Evolutionary conservation across 2,113 vertebrate genomes (phyloP).

Genomic region (Rhombomys opimus): DNA sequence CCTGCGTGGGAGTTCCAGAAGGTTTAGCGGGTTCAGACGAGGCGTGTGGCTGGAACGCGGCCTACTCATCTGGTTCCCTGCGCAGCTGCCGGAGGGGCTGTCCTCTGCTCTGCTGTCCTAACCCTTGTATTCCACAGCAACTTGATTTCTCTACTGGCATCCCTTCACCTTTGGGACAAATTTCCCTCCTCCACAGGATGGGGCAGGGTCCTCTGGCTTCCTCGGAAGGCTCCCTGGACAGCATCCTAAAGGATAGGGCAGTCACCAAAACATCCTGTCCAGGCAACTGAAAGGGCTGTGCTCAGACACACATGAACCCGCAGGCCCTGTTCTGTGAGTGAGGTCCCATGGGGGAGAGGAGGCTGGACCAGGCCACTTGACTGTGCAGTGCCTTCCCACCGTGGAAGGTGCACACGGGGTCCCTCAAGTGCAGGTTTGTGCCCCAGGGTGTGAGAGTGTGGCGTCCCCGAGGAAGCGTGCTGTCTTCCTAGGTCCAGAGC

Average conservation of each 20-base stretch:
- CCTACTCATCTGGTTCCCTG: background rate
- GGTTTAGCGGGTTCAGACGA: background rate
- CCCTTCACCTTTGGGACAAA: too few species aligned
- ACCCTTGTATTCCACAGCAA: background rate
- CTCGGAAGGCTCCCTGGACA: background rate
- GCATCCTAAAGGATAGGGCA: too few species aligned
- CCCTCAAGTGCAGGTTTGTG: background rate
- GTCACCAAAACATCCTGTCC: background rate
- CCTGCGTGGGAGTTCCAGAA: background rate
- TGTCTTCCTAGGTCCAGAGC: background rate
- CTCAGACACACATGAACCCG: background rate
- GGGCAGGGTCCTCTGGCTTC: background rate
- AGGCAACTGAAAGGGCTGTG: background rate
- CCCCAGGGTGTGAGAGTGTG: background rate
- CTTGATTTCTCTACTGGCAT: background rate
- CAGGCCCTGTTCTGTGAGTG: background rate
- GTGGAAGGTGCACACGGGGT: background rate
- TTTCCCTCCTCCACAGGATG: background rate
- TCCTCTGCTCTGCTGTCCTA: background rate
- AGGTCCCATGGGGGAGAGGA: background rate
- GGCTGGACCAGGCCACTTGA: background rate
- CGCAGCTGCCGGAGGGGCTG: background rate
- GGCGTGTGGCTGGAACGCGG: background rate
- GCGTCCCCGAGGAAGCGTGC: constrained; percentile 30
- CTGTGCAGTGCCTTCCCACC: background rate